A percentile compares a stretch with the other conserved stretches of the same genome.
These are phyloP conservation scores for Lochmaea capreae DNA, from an alignment of 2,888 invertebrate genomes.

Conservation along the genomic window DNA sequence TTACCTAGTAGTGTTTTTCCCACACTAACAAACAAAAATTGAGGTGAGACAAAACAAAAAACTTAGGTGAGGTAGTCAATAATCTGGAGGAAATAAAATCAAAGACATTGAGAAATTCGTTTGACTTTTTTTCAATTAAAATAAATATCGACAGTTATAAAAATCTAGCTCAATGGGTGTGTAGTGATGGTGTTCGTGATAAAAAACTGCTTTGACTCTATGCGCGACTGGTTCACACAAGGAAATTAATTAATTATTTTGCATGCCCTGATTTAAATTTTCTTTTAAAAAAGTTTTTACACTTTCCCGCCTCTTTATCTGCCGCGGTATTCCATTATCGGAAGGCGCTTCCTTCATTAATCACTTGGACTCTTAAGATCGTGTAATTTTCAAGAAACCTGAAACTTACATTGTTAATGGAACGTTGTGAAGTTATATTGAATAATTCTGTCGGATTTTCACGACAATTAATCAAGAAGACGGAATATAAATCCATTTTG, in stretches of 20 bases:
- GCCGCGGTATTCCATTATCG: conserved; percentile 16
- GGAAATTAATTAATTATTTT: conserved; percentile 6
- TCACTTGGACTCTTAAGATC: conserved; percentile 32
- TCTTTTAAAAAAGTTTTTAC: not conserved
- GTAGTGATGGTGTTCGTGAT: too few relatives aligned
- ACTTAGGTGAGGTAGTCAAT: too few relatives aligned
- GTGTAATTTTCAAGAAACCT: conserved; percentile 36
- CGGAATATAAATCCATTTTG: conserved; percentile 21
- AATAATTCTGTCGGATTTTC: conserved; percentile 20
- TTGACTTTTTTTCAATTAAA: too few relatives aligned
- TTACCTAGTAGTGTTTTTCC: too few relatives aligned
- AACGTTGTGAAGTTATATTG: conserved; percentile 25
- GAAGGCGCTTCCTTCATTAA: conserved; percentile 26
- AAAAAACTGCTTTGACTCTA: not conserved
- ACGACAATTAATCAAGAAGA: conserved; percentile 18
- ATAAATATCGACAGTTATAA: too few relatives aligned
- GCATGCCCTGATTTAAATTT: not conserved
- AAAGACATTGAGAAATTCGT: too few relatives aligned
- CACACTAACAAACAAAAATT: too few relatives aligned
- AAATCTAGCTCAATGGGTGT: too few relatives aligned
- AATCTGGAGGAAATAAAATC: too few relatives aligned
- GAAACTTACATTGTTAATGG: conserved; percentile 37
- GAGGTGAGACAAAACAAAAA: too few relatives aligned
- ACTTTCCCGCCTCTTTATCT: conserved; percentile 13
- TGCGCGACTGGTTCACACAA: not conserved